Evolutionary conservation across 2,113 vertebrate genomes (phyloP).

Genomic region (Hippocampus comes): DNA sequence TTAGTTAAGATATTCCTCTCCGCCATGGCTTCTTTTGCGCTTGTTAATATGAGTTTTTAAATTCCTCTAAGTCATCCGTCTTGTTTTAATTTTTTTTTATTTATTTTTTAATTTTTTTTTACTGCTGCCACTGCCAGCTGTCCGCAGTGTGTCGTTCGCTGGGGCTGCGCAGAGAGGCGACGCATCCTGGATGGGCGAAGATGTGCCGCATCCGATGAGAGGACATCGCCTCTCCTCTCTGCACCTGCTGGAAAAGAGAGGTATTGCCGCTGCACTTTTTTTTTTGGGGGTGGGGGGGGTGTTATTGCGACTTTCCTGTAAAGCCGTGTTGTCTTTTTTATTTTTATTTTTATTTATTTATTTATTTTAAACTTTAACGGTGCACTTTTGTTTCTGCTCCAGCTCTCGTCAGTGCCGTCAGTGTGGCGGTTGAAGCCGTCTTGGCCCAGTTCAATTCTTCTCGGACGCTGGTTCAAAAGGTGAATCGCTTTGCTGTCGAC

Average conservation of each 20-base stretch:
- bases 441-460: conserved; percentile 87
- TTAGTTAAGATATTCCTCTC: conserved; percentile 28
- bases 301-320: not conserved
- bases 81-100: not conserved
- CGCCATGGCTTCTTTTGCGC: conserved; percentile 18
- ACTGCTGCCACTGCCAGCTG: conserved; percentile 63
- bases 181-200: conserved; percentile 75
- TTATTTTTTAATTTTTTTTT: not conserved
- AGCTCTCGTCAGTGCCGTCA: conserved; percentile 85
- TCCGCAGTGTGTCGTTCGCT: conserved; percentile 78
- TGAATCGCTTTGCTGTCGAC: conserved; percentile 48
- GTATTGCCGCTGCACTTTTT: conserved; percentile 48
- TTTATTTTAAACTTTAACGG: not conserved
- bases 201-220: conserved; percentile 56
- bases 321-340: not conserved
- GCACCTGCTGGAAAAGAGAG: conserved; percentile 81
- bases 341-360: not conserved
- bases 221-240: conserved; percentile 62
- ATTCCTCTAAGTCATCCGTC: conserved; percentile 25
- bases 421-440: conserved; percentile 86
- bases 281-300: not conserved
- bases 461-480: conserved; percentile 91
- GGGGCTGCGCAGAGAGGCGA: conserved; percentile 66
- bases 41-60: conserved; percentile 2
- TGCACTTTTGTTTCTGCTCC: conserved; percentile 19